Conservation (phyloP, 2,797 vertebrate genomes). For the Danio kyathit region DNA sequence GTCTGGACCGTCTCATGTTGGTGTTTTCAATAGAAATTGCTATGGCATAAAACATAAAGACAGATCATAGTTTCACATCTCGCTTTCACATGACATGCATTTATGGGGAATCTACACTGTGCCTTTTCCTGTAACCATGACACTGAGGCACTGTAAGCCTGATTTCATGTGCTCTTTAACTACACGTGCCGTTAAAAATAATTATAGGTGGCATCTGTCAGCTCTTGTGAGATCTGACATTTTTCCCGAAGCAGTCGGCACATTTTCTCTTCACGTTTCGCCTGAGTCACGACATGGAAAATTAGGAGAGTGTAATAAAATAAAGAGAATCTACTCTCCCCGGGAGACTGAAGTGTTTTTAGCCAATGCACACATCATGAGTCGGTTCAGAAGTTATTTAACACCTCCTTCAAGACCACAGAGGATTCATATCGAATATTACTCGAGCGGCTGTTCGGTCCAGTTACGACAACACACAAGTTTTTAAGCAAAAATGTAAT, state of each 20-base stretch:
- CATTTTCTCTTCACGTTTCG: neutral
- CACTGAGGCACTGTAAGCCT: neutral
- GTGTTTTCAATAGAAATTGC: conserved; percentile 2
- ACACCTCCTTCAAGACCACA: conserved; percentile 37
- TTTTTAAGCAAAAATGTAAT: conserved; percentile 11
- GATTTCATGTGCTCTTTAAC: conserved; percentile 36
- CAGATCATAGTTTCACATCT: conserved; percentile 62
- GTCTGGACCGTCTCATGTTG: conserved; percentile 9
- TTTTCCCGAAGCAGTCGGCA: conserved; percentile 35
- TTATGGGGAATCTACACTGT: conserved; percentile 33
- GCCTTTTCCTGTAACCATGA: conserved; percentile 54
- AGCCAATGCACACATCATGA: conserved; percentile 19
- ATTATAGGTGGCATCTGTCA: conserved; percentile 35
- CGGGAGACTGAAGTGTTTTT: conserved; percentile 22
- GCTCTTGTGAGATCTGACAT: conserved; percentile 33
- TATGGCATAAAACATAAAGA: conserved; percentile 56
- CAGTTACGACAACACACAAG: conserved; percentile 24
- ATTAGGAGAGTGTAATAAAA: conserved; percentile 32
- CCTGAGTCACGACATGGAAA: conserved; percentile 37
- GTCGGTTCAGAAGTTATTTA: conserved; percentile 28
- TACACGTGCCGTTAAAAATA: conserved; percentile 35
- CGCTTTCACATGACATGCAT: conserved; percentile 49
- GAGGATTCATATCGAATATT: conserved; percentile 25
- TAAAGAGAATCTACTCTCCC: conserved; percentile 37
- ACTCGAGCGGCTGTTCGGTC: conserved; percentile 10